A percentile compares a stretch with the other conserved stretches of the same genome.
Evolutionary conservation across 2,113 vertebrate genomes (phyloP).

Genomic region (Nycticryphes semicollaris): DNA sequence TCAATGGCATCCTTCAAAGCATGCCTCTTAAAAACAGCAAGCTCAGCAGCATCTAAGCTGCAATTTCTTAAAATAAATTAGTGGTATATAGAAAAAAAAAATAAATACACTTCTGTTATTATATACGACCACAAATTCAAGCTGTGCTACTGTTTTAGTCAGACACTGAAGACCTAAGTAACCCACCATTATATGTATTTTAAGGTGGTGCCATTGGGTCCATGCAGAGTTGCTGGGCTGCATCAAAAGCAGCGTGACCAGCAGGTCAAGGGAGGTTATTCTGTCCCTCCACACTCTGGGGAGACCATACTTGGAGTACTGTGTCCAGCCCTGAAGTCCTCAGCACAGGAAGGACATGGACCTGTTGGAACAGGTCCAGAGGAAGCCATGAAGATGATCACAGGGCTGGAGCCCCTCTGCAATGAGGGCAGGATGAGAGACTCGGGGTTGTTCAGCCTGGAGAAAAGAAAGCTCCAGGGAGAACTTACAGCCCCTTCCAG

Average conservation of each 20-base stretch:
- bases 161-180: neutral
- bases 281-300: neutral
- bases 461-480: neutral
- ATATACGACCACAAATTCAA: neutral
- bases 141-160: neutral
- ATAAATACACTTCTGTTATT: neutral
- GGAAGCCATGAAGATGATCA: neutral
- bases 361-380: neutral
- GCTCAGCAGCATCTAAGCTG: neutral
- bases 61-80: neutral
- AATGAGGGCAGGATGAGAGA: neutral
- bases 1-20: neutral
- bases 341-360: neutral
- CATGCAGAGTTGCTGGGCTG: neutral
- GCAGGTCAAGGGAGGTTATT: neutral
- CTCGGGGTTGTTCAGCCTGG: neutral
- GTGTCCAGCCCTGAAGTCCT: neutral
- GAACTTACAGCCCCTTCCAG: neutral
- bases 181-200: neutral
- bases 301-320: neutral
- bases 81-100: neutral
- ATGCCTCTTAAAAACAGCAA: neutral
- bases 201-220: neutral
- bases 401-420: neutral
- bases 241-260: neutral